Evolutionary conservation across 2,113 vertebrate genomes (phyloP).

Genomic region (Rhagologus leucostigma): DNA sequence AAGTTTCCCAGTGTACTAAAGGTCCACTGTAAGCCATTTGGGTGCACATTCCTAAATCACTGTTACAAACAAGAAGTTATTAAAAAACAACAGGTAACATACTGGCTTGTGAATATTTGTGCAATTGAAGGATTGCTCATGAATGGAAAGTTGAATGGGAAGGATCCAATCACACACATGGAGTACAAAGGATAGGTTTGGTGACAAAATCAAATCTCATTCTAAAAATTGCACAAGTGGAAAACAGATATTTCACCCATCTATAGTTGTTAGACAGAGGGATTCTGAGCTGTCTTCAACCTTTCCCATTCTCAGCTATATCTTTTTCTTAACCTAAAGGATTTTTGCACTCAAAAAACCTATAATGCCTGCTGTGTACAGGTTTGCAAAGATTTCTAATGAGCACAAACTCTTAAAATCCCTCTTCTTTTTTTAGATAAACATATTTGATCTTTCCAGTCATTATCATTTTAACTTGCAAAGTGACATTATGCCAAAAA

Average conservation of each 20-base stretch:
- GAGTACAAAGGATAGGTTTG: background rate
- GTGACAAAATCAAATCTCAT: background rate
- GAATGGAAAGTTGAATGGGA: background rate
- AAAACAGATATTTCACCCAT: background rate
- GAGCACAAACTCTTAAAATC: slow-evolving; percentile 48
- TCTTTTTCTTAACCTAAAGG: background rate
- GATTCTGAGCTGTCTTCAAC: background rate
- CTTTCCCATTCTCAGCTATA: background rate
- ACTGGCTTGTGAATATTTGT: background rate
- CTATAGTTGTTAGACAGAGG: background rate
- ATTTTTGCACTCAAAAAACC: slow-evolving; percentile 1
- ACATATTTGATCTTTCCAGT: slow-evolving; percentile 60
- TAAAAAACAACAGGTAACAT: background rate
- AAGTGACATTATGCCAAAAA: slow-evolving; percentile 76
- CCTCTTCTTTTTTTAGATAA: slow-evolving; percentile 49
- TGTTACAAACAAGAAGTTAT: background rate
- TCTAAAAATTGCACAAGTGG: background rate
- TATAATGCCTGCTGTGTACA: slow-evolving; percentile 35
- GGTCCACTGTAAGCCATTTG: background rate
- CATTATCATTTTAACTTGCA: slow-evolving; percentile 74
- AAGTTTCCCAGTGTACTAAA: background rate
- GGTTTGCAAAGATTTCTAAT: slow-evolving; percentile 34
- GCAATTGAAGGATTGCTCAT: background rate
- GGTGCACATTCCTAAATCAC: background rate
- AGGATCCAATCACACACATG: background rate